Evolutionary conservation across 2,888 invertebrate genomes (phyloP), one percentile per base, ranked within the genome.

Genomic region (Phrixothrix hirtus): DNA sequence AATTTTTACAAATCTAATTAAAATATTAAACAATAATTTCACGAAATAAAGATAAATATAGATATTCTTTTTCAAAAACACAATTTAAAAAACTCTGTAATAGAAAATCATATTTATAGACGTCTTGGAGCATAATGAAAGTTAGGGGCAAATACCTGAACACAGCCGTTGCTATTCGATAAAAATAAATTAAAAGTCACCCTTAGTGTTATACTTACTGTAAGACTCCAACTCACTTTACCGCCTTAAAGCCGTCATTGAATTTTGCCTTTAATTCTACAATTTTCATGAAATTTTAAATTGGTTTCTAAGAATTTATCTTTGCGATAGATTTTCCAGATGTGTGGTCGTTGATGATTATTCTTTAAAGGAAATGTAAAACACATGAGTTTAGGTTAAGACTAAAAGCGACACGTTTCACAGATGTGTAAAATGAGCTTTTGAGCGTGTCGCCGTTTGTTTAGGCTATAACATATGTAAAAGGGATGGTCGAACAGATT

Each of bases 361-460:
- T 50, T 53, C 44, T 55, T 47, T 36, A 39, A 47, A 53, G 55
- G 57, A 57, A 57, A 57, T 55, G 57, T 55, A 57, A 57, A 58
- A 58, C 55, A 55, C 43, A 58, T 52, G 52, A 55, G 48, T 46
- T 49, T 48, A 32, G 43, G 48, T 39, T 48, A 48, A 41, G 50
- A 46, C 51, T 52, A 37, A 49, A 44, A 45, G 49, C 37, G 46
- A 58, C 49, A 55, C 46, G 48, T 48, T 48, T 49, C 50, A 55
- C 58, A 58, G 58, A 58, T 58, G 58, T 52, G 52, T 55, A 55
- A 51, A 58, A 55, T 52, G 49, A 47, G 46, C 38, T 55, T 48
- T 47, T 49, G 43, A 55, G 58, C 58, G 52, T 58, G 58, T 58
- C 58, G 58, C 58, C 58, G 58, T 58, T 58, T 58, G 58, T 58